Conservation (phyloP, 2,797 vertebrate species). For the Carcharodon carcharias region DNA sequence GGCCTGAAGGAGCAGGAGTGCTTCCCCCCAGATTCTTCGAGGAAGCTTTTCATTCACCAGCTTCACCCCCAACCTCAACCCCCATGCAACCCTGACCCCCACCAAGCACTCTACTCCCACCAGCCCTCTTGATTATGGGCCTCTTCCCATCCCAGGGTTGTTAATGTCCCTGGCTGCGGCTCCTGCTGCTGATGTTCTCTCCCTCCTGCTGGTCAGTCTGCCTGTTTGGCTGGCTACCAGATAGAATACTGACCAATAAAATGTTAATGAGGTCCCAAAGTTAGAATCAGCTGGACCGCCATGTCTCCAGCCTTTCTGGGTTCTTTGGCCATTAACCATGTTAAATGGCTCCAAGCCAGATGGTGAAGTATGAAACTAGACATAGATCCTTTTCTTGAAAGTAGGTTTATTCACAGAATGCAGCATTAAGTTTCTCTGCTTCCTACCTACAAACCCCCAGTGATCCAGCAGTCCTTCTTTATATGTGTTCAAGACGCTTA, state of each 20-base stretch:
- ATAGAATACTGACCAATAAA: not conserved
- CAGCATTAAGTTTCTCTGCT: too few species aligned
- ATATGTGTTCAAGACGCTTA: too few species aligned
- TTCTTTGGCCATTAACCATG: not conserved
- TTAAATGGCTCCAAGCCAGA: too few species aligned
- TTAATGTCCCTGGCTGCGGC: not conserved
- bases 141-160: not conserved
- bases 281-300: not conserved
- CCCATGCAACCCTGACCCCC: too few species aligned
- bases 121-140: not conserved
- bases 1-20: not conserved
- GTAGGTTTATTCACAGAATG: too few species aligned
- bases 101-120: not conserved
- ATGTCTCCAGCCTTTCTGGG: not conserved
- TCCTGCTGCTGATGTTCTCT: not conserved
- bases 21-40: not conserved
- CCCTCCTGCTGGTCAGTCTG: not conserved
- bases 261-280: not conserved
- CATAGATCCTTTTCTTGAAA: too few species aligned
- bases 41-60: not conserved
- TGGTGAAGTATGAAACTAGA: too few species aligned
- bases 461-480: too few species aligned
- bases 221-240: not conserved
- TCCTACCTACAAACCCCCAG: too few species aligned
- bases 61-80: not conserved